Evolutionary conservation across 2,888 invertebrate species (phyloP), one percentile per base, ranked within the genome.

Genomic region (Lapara coniferarum): DNA sequence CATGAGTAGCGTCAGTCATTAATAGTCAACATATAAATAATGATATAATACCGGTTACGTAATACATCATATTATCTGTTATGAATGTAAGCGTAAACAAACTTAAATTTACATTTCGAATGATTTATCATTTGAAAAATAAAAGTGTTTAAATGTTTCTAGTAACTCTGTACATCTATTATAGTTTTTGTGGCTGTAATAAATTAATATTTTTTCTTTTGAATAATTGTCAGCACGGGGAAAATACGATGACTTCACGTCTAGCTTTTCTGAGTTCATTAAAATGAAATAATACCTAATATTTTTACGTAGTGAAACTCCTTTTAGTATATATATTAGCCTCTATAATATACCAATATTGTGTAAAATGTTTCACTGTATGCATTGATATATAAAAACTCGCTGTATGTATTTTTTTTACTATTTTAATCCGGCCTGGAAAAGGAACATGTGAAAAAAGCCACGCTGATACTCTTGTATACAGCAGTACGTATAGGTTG

Each of bases 41-140:
- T 55, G 55, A 55, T 19, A 49, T 63, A 63, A 63, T 49, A 16
- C 63, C 13, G 63, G 19, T 63, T 63, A 49, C 63, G 63, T 63
- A 63, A 63, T 16, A 63, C 19, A 19, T 49, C 19, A 49, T 63
- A 19, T 25, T 46, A 49, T 63, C 63, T 49, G 16, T 16, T 46
- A 46, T 16, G 19, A 63, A 63, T 49, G 16, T 46, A 13, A 46
- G 13, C 49, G 19, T 25, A 63, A 63, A 63, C 63, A 63, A 49
- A 13, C 49, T 49, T 63, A 19, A 46, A 63, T 19, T 63, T 5
- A 6, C 46, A 63, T 46, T 19, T 19, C 10, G 44, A 58, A 58
- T 37, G 37, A 44, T n/a, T 25, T 57, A 25, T 57, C 30, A 12
- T 30, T 25, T 25, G 25, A 37, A 7, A 57, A 57, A 57, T 57